These are phyloP conservation scores for Periplaneta americana DNA, from an alignment of 1,140 invertebrate species.

Conservation along the genomic window DNA sequence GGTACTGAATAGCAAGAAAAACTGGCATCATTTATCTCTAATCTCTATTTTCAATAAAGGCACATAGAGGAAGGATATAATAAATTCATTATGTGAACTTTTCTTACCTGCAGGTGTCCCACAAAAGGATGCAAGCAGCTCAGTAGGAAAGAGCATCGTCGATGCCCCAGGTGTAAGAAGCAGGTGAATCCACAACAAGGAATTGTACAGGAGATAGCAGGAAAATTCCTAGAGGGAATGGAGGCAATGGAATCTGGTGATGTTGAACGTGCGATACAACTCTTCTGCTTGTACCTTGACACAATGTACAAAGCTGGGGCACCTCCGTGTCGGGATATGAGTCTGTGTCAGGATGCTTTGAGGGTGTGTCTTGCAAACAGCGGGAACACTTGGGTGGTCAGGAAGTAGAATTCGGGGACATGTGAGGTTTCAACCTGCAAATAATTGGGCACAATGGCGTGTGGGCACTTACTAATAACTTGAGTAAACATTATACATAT, in stretches of 20 bases:
- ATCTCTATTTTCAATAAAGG: background rate
- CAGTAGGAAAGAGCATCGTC: background rate
- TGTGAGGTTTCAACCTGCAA: background rate
- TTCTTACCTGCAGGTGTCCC: background rate
- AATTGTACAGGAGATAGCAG: background rate
- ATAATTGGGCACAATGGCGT: too few relatives aligned
- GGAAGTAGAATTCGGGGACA: background rate
- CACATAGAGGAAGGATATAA: background rate
- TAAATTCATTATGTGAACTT: background rate
- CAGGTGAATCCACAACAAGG: background rate
- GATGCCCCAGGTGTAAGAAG: background rate
- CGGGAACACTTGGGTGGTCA: constrained; percentile 4
- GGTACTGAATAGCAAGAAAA: too few relatives aligned
- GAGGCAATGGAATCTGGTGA: constrained; percentile 2
- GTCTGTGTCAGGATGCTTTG: constrained; percentile 5
- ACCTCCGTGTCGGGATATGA: constrained; percentile 1
- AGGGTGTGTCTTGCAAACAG: constrained; percentile 2
- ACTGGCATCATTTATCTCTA: background rate
- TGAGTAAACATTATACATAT: too few relatives aligned
- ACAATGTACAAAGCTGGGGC: background rate
- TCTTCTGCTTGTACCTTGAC: constrained; percentile 4
- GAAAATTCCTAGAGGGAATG: background rate
- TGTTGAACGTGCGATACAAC: background rate
- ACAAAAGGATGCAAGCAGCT: background rate
- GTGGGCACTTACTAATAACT: too few relatives aligned